Base-by-base conservation (phyloP, 2,888 invertebrate genomes). In the Hanleya hanleyi region DNA sequence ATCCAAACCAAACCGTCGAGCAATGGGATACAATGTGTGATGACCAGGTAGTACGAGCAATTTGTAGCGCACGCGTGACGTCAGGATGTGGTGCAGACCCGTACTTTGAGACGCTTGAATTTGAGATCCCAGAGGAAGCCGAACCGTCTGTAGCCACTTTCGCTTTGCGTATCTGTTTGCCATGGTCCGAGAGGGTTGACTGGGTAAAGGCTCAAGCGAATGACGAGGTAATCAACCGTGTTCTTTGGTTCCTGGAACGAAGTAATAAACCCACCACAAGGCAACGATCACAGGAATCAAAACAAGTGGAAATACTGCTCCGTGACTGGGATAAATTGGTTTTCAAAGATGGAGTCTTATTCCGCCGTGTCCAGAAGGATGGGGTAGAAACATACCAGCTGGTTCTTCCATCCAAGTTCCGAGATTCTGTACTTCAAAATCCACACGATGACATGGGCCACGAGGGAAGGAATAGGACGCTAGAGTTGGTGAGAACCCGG, bases 361-460 rank as follows among this genome's bases (percentile, higher is more conserved):
- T 64, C n/a, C 64, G 64, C n/a, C 2, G 35, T 12, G 26, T 4
- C n/a, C 22, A 18, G 9, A 37, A 22, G 9, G 29, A 36, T 4
- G 37, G 29, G 9, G 18, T 15, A 22, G n/a, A 4, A 15, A 64
- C 64, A 36, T 7, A 35, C 29, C 69, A 65, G 18, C 41, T 69
- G 9, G 37, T 69, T 9, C 12, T 71, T 18, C 69, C 69, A 29
- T 5, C 51, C 1, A 18, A 18, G 18, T 33, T 65, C 26, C 22
- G 38, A 6, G 22, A 26, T 1, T 29, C 3, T 41, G 49, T 61
- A 6, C 18, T 71, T 0, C 22, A 51, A 18, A 29, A 29, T 18
- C 15, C 66, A 36, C 71, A 71, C 32, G 66, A 75, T 32, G 41
- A 68, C 9, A 51, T 71, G 50, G 71, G 69, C 9, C 68, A 71